These are phyloP conservation scores for Gopherus evgoodei DNA, from an alignment of 2,113 vertebrate genomes.

Conservation along the genomic window DNA sequence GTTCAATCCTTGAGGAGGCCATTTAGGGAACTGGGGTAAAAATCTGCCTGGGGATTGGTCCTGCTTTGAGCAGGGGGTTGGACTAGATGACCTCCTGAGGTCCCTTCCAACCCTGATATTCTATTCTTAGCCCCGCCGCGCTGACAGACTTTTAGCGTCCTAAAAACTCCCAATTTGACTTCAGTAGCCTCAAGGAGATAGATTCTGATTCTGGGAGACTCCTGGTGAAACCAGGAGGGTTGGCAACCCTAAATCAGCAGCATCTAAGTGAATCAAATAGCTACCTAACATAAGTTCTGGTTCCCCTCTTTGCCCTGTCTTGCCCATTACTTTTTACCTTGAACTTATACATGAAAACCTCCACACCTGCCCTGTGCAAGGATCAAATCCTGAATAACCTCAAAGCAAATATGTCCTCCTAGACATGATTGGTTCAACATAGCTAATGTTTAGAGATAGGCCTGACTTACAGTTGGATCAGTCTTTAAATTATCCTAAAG, in stretches of 20 bases:
- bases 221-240: too few relatives aligned
- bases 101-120: too few relatives aligned
- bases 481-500: not conserved
- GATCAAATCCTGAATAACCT: not conserved
- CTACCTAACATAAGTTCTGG: not conserved
- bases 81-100: too few relatives aligned
- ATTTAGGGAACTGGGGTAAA: too few relatives aligned
- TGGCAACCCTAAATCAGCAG: not conserved
- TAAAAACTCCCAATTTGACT: too few relatives aligned
- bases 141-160: too few relatives aligned
- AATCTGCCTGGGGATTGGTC: too few relatives aligned
- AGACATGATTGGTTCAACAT: not conserved
- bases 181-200: too few relatives aligned
- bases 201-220: too few relatives aligned
- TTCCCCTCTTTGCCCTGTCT: not conserved
- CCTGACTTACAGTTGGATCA: not conserved
- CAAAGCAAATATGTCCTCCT: not conserved
- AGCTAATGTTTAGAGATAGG: not conserved
- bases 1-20: too few relatives aligned
- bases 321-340: not conserved
- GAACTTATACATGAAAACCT: not conserved
- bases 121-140: too few relatives aligned
- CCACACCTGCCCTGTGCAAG: not conserved
- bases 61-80: too few relatives aligned
- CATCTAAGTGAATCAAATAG: not conserved